Evolutionary conservation across 2,113 vertebrate species (phyloP), one percentile per base, ranked within the genome.

Genomic region (Tetrao urogallus): DNA sequence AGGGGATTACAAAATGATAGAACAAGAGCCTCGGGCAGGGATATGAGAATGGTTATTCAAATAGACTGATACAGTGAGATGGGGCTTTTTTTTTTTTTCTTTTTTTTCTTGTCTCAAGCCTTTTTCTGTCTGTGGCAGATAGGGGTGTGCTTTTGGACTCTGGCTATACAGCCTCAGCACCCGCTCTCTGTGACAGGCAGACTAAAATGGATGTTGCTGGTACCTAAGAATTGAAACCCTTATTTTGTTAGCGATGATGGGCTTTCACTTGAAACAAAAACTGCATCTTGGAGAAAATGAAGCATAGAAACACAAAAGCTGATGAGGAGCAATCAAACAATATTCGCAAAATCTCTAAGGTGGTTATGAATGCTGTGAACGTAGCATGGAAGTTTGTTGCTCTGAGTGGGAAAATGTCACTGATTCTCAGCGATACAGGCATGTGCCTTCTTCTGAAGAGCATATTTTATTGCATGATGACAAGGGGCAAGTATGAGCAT

Each of bases 161-260:
- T 57, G 16, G 13, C 72, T 85, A 11, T 2, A 36, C 47, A 5
- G 54, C 45, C 45, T 45, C 74, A 22, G 52, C 5, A 0, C 30
- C 40, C 14, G 27, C 34, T 57, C 21, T 18, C 8, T 17, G 27
- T 28, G 42, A n/a, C 42, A 30, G 47, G 57, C 32, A 67, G 34
- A 2, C 6, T 17, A 11, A 3, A 5, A 73, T 7, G 56, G n/a
- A 30, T 11, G 13, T 8, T 32, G 1, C 5, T 36, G 18, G 64
- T 48, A 67, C 64, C 77, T 4, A 21, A 20, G 56, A 67, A 64
- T 8, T 2, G 47, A 25, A 60, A 15, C 17, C 21, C 61, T 56
- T 11, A 0, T 63, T 82, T 75, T 67, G 34, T 63, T 64, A 24
- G 5, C 42, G 42, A 34, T 6, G 58, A 52, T 71, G 67, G 79